Conservation (phyloP, 2,113 vertebrate genomes). For the Notechis scutatus region DNA sequence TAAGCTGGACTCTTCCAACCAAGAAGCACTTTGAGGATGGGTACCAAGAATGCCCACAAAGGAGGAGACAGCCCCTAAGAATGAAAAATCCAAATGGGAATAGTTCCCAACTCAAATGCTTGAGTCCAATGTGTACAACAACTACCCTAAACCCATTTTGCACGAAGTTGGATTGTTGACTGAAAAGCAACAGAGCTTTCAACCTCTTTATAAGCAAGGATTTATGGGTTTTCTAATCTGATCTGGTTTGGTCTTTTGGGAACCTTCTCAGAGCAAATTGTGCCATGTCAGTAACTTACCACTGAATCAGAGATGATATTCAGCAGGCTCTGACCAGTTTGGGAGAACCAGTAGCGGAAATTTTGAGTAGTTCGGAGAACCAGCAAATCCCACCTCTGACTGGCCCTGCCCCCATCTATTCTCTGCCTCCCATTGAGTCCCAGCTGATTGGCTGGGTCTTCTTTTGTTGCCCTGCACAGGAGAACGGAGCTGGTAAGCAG, state of each 20-base stretch:
- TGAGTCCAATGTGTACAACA: background rate
- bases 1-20: background rate
- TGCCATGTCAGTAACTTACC: background rate
- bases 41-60: background rate
- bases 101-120: too few species aligned
- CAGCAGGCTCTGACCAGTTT: too few species aligned
- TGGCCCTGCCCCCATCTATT: too few species aligned
- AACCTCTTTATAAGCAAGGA: background rate
- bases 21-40: background rate
- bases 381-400: too few species aligned
- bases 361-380: too few species aligned
- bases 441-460: too few species aligned
- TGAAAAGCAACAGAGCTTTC: background rate
- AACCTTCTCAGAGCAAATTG: background rate
- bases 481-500: too few species aligned
- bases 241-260: background rate
- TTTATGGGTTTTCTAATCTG: background rate
- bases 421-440: too few species aligned
- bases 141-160: background rate
- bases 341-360: too few species aligned
- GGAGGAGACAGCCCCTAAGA: background rate
- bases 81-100: background rate
- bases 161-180: background rate
- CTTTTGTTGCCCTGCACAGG: too few species aligned
- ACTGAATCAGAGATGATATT: too few species aligned